A percentile compares a stretch with the other conserved stretches of the same genome.
These are phyloP conservation scores for Amyelois transitella DNA, from an alignment of 1,140 invertebrate genomes.

Conservation along the genomic window DNA sequence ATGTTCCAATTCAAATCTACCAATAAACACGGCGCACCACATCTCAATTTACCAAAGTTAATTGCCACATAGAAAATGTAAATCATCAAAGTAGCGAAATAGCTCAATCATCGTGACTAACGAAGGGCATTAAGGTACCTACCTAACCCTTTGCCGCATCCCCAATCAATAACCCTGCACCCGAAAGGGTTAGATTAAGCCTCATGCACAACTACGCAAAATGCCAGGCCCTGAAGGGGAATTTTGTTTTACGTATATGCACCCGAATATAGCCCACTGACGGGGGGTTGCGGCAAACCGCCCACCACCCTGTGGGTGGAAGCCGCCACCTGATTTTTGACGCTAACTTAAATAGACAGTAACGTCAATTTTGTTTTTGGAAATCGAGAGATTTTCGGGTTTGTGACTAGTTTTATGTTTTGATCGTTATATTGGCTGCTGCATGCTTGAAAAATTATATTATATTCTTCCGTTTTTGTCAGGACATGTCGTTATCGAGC, in stretches of 20 bases:
- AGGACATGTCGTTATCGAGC: too few species aligned
- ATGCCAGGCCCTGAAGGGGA: conserved; percentile 33
- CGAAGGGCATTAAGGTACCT: conserved; percentile 27
- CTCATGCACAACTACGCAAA: conserved; percentile 56
- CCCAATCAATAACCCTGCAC: conserved; percentile 44
- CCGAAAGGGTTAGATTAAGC: conserved; percentile 40
- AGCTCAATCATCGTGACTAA: conserved; percentile 28
- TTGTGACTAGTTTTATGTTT: neutral
- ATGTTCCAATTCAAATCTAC: too few species aligned
- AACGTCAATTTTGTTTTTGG: neutral
- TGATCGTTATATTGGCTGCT: too few species aligned
- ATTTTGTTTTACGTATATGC: conserved; percentile 59
- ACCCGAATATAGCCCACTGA: conserved; percentile 41
- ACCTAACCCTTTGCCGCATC: conserved; percentile 25
- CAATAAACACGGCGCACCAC: too few species aligned
- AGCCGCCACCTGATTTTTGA: conserved; percentile 41
- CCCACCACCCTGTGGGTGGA: conserved; percentile 1
- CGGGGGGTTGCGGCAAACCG: conserved; percentile 13
- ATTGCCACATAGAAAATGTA: neutral
- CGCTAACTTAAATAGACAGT: conserved; percentile 15
- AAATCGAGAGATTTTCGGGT: neutral
- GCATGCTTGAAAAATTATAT: too few species aligned
- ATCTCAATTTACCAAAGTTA: neutral
- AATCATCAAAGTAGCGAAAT: conserved; percentile 12
- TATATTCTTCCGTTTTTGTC: too few species aligned